phyloP scores from a whole-genome alignment of 2,797 vertebrate species.

The Ctenopoma multispine region DNA sequence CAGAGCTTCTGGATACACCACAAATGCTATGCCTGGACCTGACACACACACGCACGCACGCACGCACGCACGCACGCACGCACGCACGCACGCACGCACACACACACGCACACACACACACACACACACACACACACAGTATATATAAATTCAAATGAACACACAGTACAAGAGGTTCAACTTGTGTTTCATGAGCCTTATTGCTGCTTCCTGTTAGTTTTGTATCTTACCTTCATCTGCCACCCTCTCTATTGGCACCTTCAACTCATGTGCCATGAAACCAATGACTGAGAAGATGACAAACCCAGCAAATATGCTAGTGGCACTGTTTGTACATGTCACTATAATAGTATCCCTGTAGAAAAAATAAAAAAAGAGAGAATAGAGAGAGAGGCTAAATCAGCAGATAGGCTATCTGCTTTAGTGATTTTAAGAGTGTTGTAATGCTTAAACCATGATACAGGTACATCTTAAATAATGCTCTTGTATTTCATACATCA shows the following conservation, averaged over 20 bases:
- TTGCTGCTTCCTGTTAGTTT: conserved; percentile 8
- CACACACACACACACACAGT: conserved; percentile 25
- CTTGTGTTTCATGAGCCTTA: conserved; percentile 17
- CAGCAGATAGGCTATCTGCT: not conserved
- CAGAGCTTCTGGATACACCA: conserved; percentile 97
- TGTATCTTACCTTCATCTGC: conserved; percentile 93
- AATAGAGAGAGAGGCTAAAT: conserved; percentile 8
- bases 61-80: conserved; percentile 40
- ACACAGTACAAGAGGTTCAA: conserved; percentile 3
- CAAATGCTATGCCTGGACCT: conserved; percentile 98
- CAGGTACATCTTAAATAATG: not conserved
- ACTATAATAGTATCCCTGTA: conserved; percentile 96
- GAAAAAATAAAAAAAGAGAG: conserved; percentile 12
- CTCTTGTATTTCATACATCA: not conserved
- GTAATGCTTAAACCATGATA: conserved; percentile 16
- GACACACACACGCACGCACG: conserved; percentile 43
- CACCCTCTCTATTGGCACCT: conserved; percentile 97
- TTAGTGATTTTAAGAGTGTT: not conserved
- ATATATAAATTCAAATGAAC: too few relatives aligned
- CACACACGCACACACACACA: conserved; percentile 45
- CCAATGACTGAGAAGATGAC: conserved; percentile 99
- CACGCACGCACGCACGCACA: conserved; percentile 29
- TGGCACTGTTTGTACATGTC: conserved; percentile 97
- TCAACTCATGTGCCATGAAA: conserved; percentile 98
- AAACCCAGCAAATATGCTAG: conserved; percentile 98